phyloP scores from a whole-genome alignment of 2,888 invertebrate genomes.

The Harmothoe impar region DNA sequence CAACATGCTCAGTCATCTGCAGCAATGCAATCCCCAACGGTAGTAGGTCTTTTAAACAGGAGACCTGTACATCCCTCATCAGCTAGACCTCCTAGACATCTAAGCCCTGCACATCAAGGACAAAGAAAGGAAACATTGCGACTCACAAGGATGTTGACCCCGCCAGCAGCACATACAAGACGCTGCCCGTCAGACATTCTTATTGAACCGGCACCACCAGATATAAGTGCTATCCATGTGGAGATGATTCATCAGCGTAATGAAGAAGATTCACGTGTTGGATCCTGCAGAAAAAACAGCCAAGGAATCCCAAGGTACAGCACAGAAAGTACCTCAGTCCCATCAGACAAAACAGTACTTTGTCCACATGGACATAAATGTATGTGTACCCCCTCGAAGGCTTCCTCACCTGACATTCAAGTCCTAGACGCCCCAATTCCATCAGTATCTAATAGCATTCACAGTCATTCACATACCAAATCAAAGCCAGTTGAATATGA shows the following conservation, averaged over 20 bases:
- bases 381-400: background rate
- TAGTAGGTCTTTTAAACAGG: background rate
- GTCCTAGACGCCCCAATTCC: too few species aligned
- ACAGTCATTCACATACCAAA: too few species aligned
- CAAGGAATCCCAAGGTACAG: too few species aligned
- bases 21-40: conserved; percentile 24
- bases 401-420: too few species aligned
- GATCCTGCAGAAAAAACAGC: background rate
- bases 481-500: too few species aligned
- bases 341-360: background rate
- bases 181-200: background rate
- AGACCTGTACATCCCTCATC: background rate
- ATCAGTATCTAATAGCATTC: too few species aligned
- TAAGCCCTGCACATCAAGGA: background rate
- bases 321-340: too few species aligned
- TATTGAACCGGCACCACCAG: background rate
- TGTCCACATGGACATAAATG: background rate
- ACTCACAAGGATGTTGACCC: background rate
- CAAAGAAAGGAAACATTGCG: background rate
- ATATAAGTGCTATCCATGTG: background rate
- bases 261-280: background rate
- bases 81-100: background rate
- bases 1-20: background rate
- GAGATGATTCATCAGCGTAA: background rate
- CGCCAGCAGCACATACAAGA: background rate